A percentile compares a stretch with the other conserved stretches of the same genome.
These are phyloP conservation scores for Stichodactyla helianthus DNA, from an alignment of 64 coral and sea anemone genomes.

Conservation along the genomic window DNA sequence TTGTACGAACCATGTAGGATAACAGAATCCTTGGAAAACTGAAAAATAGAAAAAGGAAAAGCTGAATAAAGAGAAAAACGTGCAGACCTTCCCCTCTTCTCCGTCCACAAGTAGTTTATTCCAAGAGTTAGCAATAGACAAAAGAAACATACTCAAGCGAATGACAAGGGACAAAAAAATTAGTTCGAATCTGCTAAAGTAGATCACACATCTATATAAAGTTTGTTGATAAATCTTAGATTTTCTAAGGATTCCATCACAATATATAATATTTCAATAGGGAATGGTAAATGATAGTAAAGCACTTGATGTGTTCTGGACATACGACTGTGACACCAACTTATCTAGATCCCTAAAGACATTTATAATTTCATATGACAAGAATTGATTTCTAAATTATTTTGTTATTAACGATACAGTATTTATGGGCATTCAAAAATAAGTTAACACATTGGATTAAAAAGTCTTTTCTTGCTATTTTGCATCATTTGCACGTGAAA, in stretches of 20 bases:
- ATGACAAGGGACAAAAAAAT: background rate
- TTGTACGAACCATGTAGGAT: background rate
- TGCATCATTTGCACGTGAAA: background rate
- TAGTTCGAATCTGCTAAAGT: too few species aligned
- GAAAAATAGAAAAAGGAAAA: background rate
- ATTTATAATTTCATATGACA: background rate
- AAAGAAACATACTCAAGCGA: background rate
- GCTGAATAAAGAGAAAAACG: background rate
- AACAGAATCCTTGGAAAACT: background rate
- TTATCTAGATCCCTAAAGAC: background rate
- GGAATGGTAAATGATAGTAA: too few species aligned
- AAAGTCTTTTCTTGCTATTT: constrained; percentile 17
- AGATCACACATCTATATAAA: too few species aligned
- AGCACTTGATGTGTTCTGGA: background rate
- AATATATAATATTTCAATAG: background rate
- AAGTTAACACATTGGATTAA: constrained; percentile 26
- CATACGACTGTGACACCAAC: background rate
- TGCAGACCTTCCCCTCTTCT: too few species aligned
- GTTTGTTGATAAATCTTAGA: background rate
- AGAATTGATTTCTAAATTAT: background rate
- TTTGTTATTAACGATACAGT: background rate
- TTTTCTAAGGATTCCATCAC: background rate
- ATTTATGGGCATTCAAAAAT: constrained; percentile 19
- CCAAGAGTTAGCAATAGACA: background rate
- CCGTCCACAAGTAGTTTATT: background rate